phyloP scores from a whole-genome alignment of 2,888 invertebrate species.

The Smittia sp. region DNA sequence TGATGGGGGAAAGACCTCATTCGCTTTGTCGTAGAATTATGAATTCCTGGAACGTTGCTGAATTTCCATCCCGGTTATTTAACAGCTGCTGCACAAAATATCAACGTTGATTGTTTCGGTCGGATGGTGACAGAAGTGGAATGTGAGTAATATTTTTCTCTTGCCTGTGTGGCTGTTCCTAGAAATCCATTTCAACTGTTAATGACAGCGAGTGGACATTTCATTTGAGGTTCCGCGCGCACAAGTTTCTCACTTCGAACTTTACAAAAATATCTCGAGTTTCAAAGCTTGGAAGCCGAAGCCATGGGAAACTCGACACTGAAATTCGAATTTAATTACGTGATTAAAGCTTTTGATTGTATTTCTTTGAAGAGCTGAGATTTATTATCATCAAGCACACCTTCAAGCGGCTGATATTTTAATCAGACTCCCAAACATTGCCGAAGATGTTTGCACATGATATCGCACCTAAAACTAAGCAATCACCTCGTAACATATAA shows the following conservation, averaged over 20 bases:
- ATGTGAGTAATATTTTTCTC: background rate
- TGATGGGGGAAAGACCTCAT: too few species aligned
- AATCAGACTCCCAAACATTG: too few species aligned
- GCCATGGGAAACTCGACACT: background rate
- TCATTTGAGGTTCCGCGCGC: background rate
- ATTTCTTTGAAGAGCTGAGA: too few species aligned
- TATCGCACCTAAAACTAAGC: too few species aligned
- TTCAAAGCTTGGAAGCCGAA: background rate
- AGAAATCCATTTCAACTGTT: background rate
- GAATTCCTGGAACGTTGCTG: too few species aligned
- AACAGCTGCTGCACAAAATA: background rate
- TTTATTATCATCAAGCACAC: too few species aligned
- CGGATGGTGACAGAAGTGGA: background rate
- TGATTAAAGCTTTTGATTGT: slow-evolving; percentile 13
- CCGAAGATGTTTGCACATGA: too few species aligned
- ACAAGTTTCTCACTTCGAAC: background rate
- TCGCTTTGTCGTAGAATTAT: too few species aligned
- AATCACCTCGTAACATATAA: too few species aligned
- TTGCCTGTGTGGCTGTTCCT: background rate
- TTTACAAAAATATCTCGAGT: background rate
- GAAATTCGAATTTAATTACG: slow-evolving; percentile 9
- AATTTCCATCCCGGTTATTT: background rate
- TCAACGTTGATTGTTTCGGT: background rate
- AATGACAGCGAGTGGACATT: background rate
- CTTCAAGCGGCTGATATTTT: too few species aligned